These are phyloP conservation scores for Mallotus villosus DNA, from an alignment of 2,797 vertebrate species.

Conservation along the genomic window DNA sequence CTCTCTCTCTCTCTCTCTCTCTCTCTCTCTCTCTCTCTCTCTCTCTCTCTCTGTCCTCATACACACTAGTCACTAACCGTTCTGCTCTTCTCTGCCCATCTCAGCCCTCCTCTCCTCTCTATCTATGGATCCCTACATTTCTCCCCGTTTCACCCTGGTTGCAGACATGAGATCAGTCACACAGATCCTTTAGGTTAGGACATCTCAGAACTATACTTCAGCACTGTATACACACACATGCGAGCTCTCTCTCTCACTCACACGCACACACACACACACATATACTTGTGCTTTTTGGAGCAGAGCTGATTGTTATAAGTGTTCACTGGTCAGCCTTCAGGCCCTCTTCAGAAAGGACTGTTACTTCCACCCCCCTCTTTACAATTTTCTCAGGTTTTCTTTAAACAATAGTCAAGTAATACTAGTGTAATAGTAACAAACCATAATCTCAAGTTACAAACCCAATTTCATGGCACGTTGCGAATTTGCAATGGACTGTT, in stretches of 20 bases:
- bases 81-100: neutral
- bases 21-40: neutral
- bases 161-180: constrained; percentile 21
- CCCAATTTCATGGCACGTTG: no score
- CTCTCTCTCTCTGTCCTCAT: no score
- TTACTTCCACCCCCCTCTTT: neutral
- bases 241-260: neutral
- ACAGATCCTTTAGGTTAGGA: constrained; percentile 18
- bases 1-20: no score
- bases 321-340: constrained; percentile 34
- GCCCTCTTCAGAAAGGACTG: neutral
- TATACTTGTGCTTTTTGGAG: constrained; percentile 48
- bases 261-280: constrained; percentile 12
- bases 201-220: constrained; percentile 32
- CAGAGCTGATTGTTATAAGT: constrained; percentile 52
- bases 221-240: constrained; percentile 22
- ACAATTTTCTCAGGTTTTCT: neutral
- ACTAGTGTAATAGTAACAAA: neutral
- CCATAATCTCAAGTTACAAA: no score
- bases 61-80: neutral
- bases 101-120: neutral
- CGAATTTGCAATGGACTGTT: neutral
- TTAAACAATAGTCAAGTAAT: neutral
- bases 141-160: neutral
- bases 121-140: neutral